These are phyloP conservation scores for Hippocampus mohnikei DNA, from an alignment of 2,113 vertebrate genomes.

Conservation along the genomic window DNA sequence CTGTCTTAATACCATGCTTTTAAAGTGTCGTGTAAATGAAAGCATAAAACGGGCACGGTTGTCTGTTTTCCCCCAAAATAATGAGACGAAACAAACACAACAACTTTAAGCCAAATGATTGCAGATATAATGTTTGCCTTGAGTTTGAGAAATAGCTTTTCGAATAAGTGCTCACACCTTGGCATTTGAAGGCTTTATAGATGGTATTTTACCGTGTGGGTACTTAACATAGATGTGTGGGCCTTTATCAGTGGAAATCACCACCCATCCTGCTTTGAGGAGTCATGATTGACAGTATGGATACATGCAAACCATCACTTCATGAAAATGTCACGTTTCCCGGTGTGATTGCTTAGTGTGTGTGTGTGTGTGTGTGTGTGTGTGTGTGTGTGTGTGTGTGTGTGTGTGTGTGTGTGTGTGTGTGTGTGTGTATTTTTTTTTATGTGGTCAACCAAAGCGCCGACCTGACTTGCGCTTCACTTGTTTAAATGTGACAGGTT, in stretches of 20 bases:
- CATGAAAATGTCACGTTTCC: not conserved
- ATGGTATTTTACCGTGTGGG: not conserved
- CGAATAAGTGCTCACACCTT: slow-evolving; percentile 28
- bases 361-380: too few relatives aligned
- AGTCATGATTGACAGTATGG: slow-evolving; percentile 31
- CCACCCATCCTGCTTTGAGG: slow-evolving; percentile 1
- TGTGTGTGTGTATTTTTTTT: too few relatives aligned
- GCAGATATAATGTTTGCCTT: slow-evolving; percentile 15
- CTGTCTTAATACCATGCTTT: slow-evolving; percentile 12
- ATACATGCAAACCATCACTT: not conserved
- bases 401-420: too few relatives aligned
- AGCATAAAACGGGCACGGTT: slow-evolving; percentile 11
- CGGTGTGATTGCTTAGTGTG: not conserved
- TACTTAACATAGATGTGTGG: slow-evolving; percentile 9
- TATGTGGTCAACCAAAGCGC: not conserved
- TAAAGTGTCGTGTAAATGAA: slow-evolving; percentile 8
- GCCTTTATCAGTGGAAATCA: slow-evolving; percentile 6
- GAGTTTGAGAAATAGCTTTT: slow-evolving; percentile 30
- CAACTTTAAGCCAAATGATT: not conserved
- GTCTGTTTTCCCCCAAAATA: not conserved
- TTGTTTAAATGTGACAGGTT: not conserved
- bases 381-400: too few relatives aligned
- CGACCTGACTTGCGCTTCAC: slow-evolving; percentile 2
- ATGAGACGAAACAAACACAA: not conserved
- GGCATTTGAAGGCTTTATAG: slow-evolving; percentile 41